A percentile compares a stretch with the other conserved stretches of the same genome.
These are phyloP conservation scores for Lydus trimaculatus DNA, from an alignment of 2,888 invertebrate genomes.

Conservation along the genomic window DNA sequence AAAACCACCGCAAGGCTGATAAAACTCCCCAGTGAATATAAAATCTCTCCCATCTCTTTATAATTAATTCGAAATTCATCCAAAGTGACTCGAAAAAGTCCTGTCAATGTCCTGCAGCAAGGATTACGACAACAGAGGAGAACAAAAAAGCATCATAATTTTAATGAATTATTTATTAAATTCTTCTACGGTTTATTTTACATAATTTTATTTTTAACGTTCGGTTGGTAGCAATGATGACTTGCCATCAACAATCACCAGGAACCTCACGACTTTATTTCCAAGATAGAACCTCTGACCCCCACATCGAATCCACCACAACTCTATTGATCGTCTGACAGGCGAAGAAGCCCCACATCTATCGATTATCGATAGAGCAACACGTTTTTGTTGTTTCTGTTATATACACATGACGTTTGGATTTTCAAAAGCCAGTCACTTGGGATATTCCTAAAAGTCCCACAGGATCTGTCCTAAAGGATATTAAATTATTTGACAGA, in stretches of 20 bases:
- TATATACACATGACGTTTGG: conserved; percentile 42
- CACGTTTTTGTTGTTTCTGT: not conserved
- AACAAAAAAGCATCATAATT: not conserved
- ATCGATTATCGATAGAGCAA: conserved; percentile 22
- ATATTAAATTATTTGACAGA: conserved; percentile 50
- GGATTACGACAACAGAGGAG: conserved; percentile 16
- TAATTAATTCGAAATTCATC: conserved; percentile 8
- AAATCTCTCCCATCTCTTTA: conserved; percentile 3
- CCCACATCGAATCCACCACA: conserved; percentile 19
- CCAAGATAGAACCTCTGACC: conserved; percentile 24
- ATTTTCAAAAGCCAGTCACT: conserved; percentile 26
- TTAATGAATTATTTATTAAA: conserved; percentile 8
- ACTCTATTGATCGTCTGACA: conserved; percentile 29
- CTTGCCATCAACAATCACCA: conserved; percentile 19
- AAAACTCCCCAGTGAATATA: not conserved
- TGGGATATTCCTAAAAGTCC: conserved; percentile 15
- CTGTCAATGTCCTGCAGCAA: conserved; percentile 28
- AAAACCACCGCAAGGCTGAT: not conserved
- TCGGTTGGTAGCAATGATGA: not conserved
- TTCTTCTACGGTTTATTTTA: not conserved
- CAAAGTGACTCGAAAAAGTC: conserved; percentile 26
- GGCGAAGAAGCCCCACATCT: conserved; percentile 18
- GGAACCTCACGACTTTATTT: conserved; percentile 43
- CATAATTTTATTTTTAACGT: not conserved
- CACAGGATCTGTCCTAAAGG: conserved; percentile 15